Evolutionary conservation across 2,888 invertebrate genomes (phyloP).

Genomic region (Dynastes maya): DNA sequence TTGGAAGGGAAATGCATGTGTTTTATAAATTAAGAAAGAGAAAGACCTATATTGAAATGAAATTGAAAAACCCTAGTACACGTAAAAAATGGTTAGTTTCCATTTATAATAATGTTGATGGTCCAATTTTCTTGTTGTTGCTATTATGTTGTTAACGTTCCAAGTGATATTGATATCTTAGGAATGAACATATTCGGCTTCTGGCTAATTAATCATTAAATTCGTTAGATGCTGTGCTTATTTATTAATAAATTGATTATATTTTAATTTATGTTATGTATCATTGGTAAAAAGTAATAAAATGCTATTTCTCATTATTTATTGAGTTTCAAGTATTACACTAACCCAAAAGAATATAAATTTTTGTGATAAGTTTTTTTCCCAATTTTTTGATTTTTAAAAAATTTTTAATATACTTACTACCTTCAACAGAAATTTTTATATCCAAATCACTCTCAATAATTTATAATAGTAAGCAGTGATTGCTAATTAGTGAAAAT

Average conservation of each 20-base stretch:
- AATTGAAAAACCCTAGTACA: slow-evolving; percentile 18
- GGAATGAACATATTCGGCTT: slow-evolving; percentile 67
- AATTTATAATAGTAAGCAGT: background rate
- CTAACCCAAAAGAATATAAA: slow-evolving; percentile 48
- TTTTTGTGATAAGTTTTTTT: slow-evolving; percentile 43
- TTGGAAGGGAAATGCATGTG: slow-evolving; percentile 39
- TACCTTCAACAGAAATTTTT: slow-evolving; percentile 5
- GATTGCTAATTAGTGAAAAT: background rate
- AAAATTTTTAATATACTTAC: slow-evolving; percentile 34
- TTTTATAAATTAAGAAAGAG: slow-evolving; percentile 30
- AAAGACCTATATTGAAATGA: slow-evolving; percentile 18
- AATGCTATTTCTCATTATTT: slow-evolving; percentile 57
- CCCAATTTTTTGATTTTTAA: slow-evolving; percentile 39
- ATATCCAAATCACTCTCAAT: slow-evolving; percentile 11
- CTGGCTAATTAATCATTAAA: slow-evolving; percentile 62
- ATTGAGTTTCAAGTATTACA: slow-evolving; percentile 52
- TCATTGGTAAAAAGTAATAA: slow-evolving; percentile 59
- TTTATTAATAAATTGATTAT: slow-evolving; percentile 53
- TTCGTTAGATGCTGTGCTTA: slow-evolving; percentile 63
- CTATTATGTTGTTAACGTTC: slow-evolving; percentile 63
- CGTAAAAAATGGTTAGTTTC: slow-evolving; percentile 28
- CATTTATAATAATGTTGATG: slow-evolving; percentile 50
- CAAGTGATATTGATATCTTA: slow-evolving; percentile 68
- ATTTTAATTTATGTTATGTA: slow-evolving; percentile 57
- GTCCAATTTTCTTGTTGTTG: slow-evolving; percentile 53